Percentiles rank a stretch among this genome's conserved stretches.
These are phyloP conservation scores for Dipodomys stephensi DNA, from an alignment of 2,113 vertebrate species.

Conservation along the genomic window DNA sequence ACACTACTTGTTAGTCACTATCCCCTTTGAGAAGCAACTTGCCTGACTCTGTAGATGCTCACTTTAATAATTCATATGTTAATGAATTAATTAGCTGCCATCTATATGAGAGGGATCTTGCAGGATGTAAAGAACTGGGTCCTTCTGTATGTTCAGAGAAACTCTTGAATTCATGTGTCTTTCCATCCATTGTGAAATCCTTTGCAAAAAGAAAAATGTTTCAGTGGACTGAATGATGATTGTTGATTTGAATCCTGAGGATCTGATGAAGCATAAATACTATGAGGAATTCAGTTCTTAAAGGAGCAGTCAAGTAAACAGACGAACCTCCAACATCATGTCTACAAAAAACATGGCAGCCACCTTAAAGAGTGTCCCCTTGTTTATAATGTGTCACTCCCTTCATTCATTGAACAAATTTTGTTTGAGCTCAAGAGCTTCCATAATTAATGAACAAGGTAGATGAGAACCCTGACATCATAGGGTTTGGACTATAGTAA, in stretches of 20 bases:
- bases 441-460: not conserved
- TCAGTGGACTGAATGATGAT: not conserved
- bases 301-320: not conserved
- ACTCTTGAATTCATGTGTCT: not conserved
- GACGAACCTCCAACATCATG: not conserved
- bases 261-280: not conserved
- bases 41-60: not conserved
- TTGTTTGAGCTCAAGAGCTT: not conserved
- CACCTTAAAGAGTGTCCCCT: not conserved
- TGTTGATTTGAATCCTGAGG: not conserved
- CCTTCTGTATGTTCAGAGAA: not conserved
- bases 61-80: not conserved
- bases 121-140: not conserved
- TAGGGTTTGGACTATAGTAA: not conserved
- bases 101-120: not conserved
- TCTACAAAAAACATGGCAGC: not conserved
- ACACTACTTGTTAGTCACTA: not conserved
- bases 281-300: not conserved
- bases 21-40: not conserved
- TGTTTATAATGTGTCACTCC: not conserved
- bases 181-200: not conserved
- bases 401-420: not conserved
- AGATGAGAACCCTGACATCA: not conserved
- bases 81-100: not conserved
- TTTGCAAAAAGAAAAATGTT: not conserved